Conservation (phyloP, 2,797 vertebrate species). For the Poliocrania exsul region DNA sequence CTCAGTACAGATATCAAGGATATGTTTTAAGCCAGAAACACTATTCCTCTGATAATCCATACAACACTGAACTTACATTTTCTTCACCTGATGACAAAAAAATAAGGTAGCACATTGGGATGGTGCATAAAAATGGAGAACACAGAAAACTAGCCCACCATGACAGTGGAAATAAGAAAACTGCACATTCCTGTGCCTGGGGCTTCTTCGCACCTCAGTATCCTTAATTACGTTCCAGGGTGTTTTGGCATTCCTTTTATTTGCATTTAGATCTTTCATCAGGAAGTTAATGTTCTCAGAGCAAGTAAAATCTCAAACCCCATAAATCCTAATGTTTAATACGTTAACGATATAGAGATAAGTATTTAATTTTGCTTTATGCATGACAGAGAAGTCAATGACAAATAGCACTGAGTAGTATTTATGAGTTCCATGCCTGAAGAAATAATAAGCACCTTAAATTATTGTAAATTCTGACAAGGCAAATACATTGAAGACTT, state of each 20-base stretch:
- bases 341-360: slow-evolving; percentile 67
- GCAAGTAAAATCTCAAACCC: slow-evolving; percentile 52
- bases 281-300: slow-evolving; percentile 59
- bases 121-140: background rate
- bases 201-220: slow-evolving; percentile 48
- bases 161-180: slow-evolving; percentile 45
- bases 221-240: slow-evolving; percentile 52
- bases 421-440: slow-evolving; percentile 64
- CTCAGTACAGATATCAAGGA: background rate
- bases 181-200: slow-evolving; percentile 14
- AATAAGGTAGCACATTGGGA: background rate
- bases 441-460: slow-evolving; percentile 58
- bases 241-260: slow-evolving; percentile 36
- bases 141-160: slow-evolving; percentile 22
- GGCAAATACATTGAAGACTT: slow-evolving; percentile 39
- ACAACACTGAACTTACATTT: background rate
- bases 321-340: slow-evolving; percentile 68
- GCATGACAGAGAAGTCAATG: slow-evolving; percentile 66
- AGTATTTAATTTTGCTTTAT: slow-evolving; percentile 64
- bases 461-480: slow-evolving; percentile 66
- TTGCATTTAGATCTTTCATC: slow-evolving; percentile 64
- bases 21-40: background rate
- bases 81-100: background rate
- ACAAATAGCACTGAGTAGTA: slow-evolving; percentile 64
- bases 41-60: background rate